Evolutionary conservation across 2,888 invertebrate species (phyloP), one percentile per base, ranked within the genome.

Genomic region (Pristionchus japonicus): DNA sequence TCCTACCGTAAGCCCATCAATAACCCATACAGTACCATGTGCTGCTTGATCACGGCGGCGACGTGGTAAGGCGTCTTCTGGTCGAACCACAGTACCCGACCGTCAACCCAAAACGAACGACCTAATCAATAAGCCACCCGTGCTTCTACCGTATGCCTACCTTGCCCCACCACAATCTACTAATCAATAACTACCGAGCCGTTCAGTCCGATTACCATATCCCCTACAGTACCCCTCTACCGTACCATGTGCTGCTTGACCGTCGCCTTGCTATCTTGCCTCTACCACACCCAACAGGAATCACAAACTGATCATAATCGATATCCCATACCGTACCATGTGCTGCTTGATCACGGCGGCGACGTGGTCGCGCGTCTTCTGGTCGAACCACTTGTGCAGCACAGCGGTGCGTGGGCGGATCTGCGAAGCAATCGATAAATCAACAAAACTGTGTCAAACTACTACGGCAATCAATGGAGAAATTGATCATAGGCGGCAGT

Each of bases 301-400:
- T 64, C 64, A 64, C 7, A n/a, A 47, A 47, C 13, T 47, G 47
- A n/a, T n/a, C n/a, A n/a, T n/a, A n/a, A n/a, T n/a, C n/a, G n/a
- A n/a, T n/a, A n/a, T 52, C 43, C 57, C 83, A 52, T 83, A 77
- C 37, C 23, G 3, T 47, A 86, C 86, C 86, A 31, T 40, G 34
- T 86, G 40, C 3, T 67, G 31, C 37, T 49, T 57, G 57, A 86
- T 49, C 70, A 70, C 70, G 9, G 34, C n/a, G 3, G 11, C 49
- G 23, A 86, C 86, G 47, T 67, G 70, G 49, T 67, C 86, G 6
- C 47, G 17, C 70, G 86, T 86, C 49, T 27, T 43, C 49, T 67
- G 40, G 70, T 86, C 86, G 86, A 86, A 86, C 86, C 86, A 86
- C 47, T 17, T 20, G 37, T 86, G 47, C 23, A 23, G 27, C 49